Base-by-base conservation (phyloP, 30 jellyfish, hydroid and myxozoan species). In the Aurelia aurita region DNA sequence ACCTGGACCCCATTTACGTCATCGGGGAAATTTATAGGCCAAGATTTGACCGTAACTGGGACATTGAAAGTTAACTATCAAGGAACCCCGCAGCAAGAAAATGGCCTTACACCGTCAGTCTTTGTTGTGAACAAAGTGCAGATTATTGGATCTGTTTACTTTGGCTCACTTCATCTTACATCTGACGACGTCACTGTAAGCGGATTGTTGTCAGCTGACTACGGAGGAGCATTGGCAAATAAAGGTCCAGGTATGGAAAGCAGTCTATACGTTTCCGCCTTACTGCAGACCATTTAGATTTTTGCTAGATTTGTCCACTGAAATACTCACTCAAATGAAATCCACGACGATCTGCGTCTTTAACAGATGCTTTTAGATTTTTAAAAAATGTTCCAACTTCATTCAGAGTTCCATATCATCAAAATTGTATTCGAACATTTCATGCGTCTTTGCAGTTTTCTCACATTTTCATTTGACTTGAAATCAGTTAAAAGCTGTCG, bases 181-280 rank as follows among this genome's bases (percentile, higher is more conserved):
- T 71, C 86, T 14, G 60, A 53, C 25, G n/a, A 69, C 39, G 92
- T 82, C 49, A 61, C 18, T 31, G 51, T 82, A 5, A n/a, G 53
- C 15, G 92, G 92, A 22, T 35, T 57, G 26, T 25, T 82, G 28
- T 49, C 92, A 8, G 79, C 64, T 35, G 80, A 69, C 61, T 53
- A 68, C 25, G 92, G 92, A 72, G 92, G 92, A 68, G 85, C 92
- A 32, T 31, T 82, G 86, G 79, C 69, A 2, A 82, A 46, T 70
- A 69, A 69, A 13, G 92, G 92, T 2, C 46, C 62, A 3, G 90
- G 90, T 66, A 59, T 20, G n/a, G 67, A 14, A 46, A 22, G 5
- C 64, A n/a, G 18, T 27, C 51, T 31, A 15, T 9, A 4, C 15
- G 0, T 0, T 39, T 39, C 51, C 51, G 7, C 9, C 51, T 6